phyloP scores from a whole-genome alignment of 2,888 invertebrate genomes.

The Elmis aenea region DNA sequence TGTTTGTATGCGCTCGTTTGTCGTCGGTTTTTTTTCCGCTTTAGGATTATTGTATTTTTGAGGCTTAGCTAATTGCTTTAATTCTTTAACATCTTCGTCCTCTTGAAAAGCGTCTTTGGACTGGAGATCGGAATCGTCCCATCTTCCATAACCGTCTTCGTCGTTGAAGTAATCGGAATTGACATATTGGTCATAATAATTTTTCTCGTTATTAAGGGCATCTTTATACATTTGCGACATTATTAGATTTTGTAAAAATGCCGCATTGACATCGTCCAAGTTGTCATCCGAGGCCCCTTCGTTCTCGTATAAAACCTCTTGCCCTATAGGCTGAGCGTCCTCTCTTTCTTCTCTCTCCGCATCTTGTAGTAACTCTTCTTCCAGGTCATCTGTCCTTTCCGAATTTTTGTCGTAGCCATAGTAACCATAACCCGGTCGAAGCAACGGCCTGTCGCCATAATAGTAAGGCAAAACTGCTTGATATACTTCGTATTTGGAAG shows the following conservation, averaged over 20 bases:
- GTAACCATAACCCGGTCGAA: constrained; percentile 41
- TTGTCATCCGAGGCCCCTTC: constrained; percentile 40
- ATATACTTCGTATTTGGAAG: constrained; percentile 48
- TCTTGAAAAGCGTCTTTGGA: constrained; percentile 43
- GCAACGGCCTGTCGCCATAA: constrained; percentile 41
- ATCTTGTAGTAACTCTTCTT: constrained; percentile 58
- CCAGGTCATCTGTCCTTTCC: constrained; percentile 51
- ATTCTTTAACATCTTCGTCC: constrained; percentile 62
- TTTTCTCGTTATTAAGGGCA: constrained; percentile 38
- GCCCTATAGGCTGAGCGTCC: constrained; percentile 59
- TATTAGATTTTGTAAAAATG: constrained; percentile 63
- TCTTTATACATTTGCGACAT: constrained; percentile 62
- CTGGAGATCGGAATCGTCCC: constrained; percentile 25
- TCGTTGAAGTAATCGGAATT: constrained; percentile 29
- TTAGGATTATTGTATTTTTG: constrained; percentile 14
- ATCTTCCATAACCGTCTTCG: constrained; percentile 35
- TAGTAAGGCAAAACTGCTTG: constrained; percentile 48
- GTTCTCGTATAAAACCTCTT: constrained; percentile 61
- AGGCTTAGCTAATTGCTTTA: constrained; percentile 58
- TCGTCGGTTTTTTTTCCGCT: constrained; percentile 15
- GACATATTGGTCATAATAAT: constrained; percentile 25
- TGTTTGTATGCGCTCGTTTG: constrained; percentile 27
- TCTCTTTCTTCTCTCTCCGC: constrained; percentile 54
- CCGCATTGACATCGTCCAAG: constrained; percentile 52
- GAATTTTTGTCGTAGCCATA: constrained; percentile 41